Evolutionary conservation across 64 coral and sea anemone species (phyloP), one percentile per base, ranked within the genome.

Genomic region (Actinia tenebrosa): DNA sequence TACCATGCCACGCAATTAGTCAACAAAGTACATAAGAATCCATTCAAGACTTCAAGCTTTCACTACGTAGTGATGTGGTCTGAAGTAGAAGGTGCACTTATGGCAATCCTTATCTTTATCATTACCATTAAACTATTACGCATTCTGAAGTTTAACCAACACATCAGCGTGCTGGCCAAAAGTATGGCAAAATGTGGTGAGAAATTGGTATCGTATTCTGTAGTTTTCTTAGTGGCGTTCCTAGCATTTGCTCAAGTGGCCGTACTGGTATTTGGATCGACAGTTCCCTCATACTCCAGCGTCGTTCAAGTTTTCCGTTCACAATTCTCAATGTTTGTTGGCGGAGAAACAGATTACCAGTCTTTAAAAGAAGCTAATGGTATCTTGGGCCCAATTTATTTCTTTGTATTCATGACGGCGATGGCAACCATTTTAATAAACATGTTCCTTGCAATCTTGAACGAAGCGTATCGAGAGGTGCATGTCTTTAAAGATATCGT

Each of bases 401-500:
- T 93, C 81, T 93, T 97, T 71, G 13, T 55, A 22, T 97, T 90
- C 77, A 93, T 97, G 88, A 88, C 91, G n/a, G 61, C 91, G 13
- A 97, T 97, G 94, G 91, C 94, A 18, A 88, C 71, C 71, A 90
- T 97, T 18, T 84, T 97, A 13, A 90, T 97, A 22, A 97, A 97
- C 60, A 97, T 97, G 94, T 97, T 97, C 83, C 47, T 97, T 58
- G 94, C 94, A n/a, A 97, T 97, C 44, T 72, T 97, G 2, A 97
- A 97, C 54, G 94, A 97, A 44, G 88, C 91, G 19, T 97, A 97
- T 69, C 84, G 88, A 47, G 86, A 97, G 27, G 91, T 93, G 45
- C 91, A 92, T 44, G 22, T 93, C 64, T 93, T 93, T 78, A 83
- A 78, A 47, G 89, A 97, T 71, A 43, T 23, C 15, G 91, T 87